Evolutionary conservation across 2,113 vertebrate genomes (phyloP).

Genomic region (Lepisosteus oculatus): DNA sequence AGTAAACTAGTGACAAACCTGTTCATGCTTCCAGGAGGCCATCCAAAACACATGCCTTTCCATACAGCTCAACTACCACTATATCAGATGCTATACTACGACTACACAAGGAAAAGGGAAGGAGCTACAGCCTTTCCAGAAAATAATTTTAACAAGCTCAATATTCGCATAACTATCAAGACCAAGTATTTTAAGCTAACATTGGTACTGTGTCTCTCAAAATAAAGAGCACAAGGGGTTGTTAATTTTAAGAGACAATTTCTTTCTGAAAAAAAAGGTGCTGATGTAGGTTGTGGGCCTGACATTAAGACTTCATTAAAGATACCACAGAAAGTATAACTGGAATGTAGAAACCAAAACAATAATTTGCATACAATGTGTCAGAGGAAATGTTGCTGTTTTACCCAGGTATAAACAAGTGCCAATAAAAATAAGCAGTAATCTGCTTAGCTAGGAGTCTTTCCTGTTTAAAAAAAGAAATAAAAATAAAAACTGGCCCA

Average conservation of each 20-base stretch:
- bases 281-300: constrained; percentile 3
- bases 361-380: constrained; percentile 44
- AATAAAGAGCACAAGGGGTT: no score
- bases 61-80: no score
- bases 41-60: no score
- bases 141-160: constrained; percentile 31
- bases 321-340: constrained; percentile 5
- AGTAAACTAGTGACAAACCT: no score
- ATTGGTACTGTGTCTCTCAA: no score
- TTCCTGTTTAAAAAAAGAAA: constrained; percentile 45
- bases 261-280: no score
- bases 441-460: constrained; percentile 38
- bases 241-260: no score
- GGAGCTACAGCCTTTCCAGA: background rate
- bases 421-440: constrained; percentile 42
- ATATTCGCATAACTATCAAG: background rate
- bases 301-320: constrained; percentile 37
- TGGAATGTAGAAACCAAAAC: constrained; percentile 41
- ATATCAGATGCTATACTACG: no score
- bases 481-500: background rate
- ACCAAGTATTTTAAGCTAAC: no score
- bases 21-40: no score
- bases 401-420: constrained; percentile 41
- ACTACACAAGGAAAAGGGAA: no score
- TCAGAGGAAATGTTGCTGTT: constrained; percentile 24